Evolutionary conservation across 2,113 vertebrate species (phyloP).

Genomic region (Hassar affinis): DNA sequence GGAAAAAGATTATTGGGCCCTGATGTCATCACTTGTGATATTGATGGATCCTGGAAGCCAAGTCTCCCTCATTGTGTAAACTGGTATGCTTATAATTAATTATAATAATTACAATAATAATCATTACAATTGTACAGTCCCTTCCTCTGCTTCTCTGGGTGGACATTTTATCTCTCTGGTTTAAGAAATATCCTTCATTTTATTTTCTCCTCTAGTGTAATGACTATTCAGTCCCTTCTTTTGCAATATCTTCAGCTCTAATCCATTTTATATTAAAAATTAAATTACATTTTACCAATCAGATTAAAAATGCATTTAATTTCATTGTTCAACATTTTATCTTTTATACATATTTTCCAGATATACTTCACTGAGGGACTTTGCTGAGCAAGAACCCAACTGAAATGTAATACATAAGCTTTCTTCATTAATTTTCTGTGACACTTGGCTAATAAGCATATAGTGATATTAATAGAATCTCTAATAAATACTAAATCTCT

Average conservation of each 20-base stretch:
- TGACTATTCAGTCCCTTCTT: neutral
- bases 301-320: neutral
- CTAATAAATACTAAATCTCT: no score
- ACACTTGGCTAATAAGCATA: neutral
- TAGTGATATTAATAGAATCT: no score
- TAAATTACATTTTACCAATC: neutral
- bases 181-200: neutral
- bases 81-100: no score
- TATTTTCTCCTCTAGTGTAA: neutral
- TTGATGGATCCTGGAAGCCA: slow-evolving; percentile 35
- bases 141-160: no score
- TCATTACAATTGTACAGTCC: no score
- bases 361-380: neutral
- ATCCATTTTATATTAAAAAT: neutral
- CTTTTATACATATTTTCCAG: neutral
- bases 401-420: neutral
- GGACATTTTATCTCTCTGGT: neutral
- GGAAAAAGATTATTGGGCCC: neutral
- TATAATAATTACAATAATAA: no score
- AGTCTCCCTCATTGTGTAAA: slow-evolving; percentile 15
- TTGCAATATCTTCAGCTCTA: neutral
- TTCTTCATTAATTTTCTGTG: neutral
- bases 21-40: neutral
- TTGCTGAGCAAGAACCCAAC: neutral
- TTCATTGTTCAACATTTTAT: neutral